phyloP scores from a whole-genome alignment of 2,113 vertebrate genomes.

The Sinocyclocheilus rhinocerous region DNA sequence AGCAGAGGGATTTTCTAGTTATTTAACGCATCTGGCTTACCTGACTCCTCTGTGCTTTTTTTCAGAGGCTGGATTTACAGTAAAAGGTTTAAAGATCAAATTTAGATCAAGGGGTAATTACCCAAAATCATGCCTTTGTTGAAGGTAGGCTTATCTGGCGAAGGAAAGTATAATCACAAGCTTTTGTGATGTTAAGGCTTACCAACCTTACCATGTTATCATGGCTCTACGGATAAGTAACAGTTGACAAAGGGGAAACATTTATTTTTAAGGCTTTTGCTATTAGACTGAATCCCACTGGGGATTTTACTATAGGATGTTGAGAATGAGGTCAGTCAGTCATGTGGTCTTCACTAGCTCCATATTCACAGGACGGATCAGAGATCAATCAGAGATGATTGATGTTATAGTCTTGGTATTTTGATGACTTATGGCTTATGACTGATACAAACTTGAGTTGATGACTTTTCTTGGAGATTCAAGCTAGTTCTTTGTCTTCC shows the following conservation, averaged over 20 bases:
- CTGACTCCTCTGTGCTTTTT: slow-evolving; percentile 33
- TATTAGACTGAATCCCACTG: slow-evolving; percentile 47
- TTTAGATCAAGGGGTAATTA: slow-evolving; percentile 51
- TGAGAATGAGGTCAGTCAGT: slow-evolving; percentile 44
- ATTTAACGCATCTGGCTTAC: slow-evolving; percentile 39
- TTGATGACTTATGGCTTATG: neutral
- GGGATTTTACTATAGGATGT: slow-evolving; percentile 45
- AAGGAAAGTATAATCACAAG: slow-evolving; percentile 49
- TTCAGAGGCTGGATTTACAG: slow-evolving; percentile 45
- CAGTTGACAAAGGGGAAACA: slow-evolving; percentile 51
- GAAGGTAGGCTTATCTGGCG: slow-evolving; percentile 48
- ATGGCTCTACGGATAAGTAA: slow-evolving; percentile 42
- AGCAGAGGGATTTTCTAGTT: slow-evolving; percentile 11
- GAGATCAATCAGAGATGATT: neutral
- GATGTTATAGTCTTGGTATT: neutral
- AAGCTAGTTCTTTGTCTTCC: neutral
- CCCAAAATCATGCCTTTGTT: slow-evolving; percentile 47
- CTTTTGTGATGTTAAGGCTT: slow-evolving; percentile 54
- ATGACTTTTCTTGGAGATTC: neutral
- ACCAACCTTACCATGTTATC: slow-evolving; percentile 47
- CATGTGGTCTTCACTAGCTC: slow-evolving; percentile 41
- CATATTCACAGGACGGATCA: slow-evolving; percentile 1
- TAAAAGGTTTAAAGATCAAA: slow-evolving; percentile 51
- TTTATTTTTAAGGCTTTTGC: slow-evolving; percentile 53
- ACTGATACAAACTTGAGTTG: neutral